Base-by-base conservation (phyloP, 2,113 vertebrate species). In the Dascyllus trimaculatus region DNA sequence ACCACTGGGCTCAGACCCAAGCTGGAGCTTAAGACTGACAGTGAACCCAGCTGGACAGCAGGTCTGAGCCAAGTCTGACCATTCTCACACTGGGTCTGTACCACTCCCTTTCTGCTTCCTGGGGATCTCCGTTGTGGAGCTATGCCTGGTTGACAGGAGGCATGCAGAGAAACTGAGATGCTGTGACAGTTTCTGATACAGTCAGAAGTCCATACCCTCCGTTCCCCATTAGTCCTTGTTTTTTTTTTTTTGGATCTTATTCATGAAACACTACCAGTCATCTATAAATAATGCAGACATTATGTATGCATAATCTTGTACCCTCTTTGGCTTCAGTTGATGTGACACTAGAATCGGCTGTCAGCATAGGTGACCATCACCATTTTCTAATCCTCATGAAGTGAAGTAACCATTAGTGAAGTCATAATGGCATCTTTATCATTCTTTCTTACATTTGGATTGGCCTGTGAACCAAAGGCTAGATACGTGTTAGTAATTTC, bases 41-140 rank as follows among this genome's bases (percentile, higher is more conserved):
- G 63, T n/a, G 59, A 71, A 18, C 40, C 66, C 64, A 64, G 81
- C 32, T 21, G 70, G 70, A 60, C 58, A n/a, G 64, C 64, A 21
- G 21, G 22, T 59, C 69, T 22, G 63, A 63, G 74, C 75, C 80
- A 73, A 67, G 17, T 51, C 40, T 56, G 51, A 64, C n/a, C 54
- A 22, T 14, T 62, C 48, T 59, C 61, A 61, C 56, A 35, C 10
- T 61, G 62, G 24, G 67, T 67, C 66, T 80, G 61, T 14, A 25
- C 57, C 73, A 18, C 68, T 46, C 43, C 57, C 54, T 59, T 43
- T 25, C 48, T 64, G 24, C 69, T 29, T 57, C 54, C 38, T 25
- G 32, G 11, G 53, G 68, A 45, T 46, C 46, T 43, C 6, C 22
- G 21, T 43, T 57, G 43, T 56, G 58, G 52, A 29, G 4, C 21